Evolutionary conservation across 2,113 vertebrate genomes (phyloP).

Genomic region (Salminus brasiliensis): DNA sequence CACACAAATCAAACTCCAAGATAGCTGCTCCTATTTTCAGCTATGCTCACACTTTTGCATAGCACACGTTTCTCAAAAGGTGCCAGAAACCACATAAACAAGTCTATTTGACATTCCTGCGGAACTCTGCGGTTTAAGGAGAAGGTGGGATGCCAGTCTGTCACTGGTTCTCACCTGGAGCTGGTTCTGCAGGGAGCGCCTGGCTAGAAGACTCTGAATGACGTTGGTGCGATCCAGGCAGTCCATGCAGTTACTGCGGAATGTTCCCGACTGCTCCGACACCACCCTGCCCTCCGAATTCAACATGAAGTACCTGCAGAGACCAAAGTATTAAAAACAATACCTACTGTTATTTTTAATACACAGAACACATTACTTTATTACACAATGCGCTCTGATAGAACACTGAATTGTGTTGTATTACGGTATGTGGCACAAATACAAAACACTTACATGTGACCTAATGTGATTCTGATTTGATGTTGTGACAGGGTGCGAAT

Average conservation of each 20-base stretch:
- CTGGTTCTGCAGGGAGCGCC: slow-evolving; percentile 91
- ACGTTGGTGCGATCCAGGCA: slow-evolving; percentile 96
- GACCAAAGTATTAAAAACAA: not conserved
- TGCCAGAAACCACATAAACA: not conserved
- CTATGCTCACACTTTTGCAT: no score
- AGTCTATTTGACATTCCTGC: not conserved
- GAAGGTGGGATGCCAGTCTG: not conserved
- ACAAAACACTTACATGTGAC: no score
- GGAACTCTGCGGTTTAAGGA: not conserved
- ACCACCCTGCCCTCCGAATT: slow-evolving; percentile 82
- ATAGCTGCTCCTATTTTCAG: no score
- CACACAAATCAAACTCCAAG: no score
- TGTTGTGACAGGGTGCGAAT: no score
- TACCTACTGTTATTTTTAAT: no score
- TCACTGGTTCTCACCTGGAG: slow-evolving; percentile 81
- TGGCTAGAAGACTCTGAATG: slow-evolving; percentile 93
- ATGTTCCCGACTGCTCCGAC: slow-evolving; percentile 87
- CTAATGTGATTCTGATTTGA: no score
- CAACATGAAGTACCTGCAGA: slow-evolving; percentile 90
- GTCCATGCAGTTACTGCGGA: slow-evolving; percentile 99
- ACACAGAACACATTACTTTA: no score
- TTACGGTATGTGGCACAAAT: no score
- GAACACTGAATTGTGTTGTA: no score
- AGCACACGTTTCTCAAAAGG: not conserved
- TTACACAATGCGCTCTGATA: no score